Evolutionary conservation across 1,140 invertebrate species (phyloP).

Genomic region (Drosophila tropicalis): DNA sequence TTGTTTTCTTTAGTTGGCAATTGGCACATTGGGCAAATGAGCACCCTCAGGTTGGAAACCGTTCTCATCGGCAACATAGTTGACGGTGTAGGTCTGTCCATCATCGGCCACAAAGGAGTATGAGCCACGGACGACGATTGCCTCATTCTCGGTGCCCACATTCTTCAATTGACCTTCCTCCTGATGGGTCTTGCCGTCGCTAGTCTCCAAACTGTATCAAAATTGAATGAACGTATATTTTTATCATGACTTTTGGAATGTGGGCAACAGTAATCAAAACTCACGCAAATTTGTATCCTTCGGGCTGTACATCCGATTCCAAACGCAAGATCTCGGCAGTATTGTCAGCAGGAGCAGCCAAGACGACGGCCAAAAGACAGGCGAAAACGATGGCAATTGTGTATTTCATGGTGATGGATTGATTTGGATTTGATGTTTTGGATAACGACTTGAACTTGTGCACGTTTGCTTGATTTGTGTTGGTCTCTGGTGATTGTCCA

Average conservation of each 20-base stretch:
- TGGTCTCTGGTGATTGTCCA: slow-evolving; percentile 55
- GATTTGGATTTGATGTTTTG: slow-evolving; percentile 15
- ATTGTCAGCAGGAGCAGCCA: slow-evolving; percentile 63
- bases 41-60: slow-evolving; percentile 89
- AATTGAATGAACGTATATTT: background rate
- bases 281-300: slow-evolving; percentile 84
- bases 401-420: slow-evolving; percentile 63
- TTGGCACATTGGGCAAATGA: slow-evolving; percentile 85
- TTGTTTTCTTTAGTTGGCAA: slow-evolving; percentile 48
- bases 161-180: slow-evolving; percentile 71
- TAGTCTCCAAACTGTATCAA: slow-evolving; percentile 65
- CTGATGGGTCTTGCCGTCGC: slow-evolving; percentile 68
- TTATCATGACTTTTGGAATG: no score
- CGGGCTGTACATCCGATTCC: slow-evolving; percentile 84
- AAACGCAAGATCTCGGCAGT: slow-evolving; percentile 79
- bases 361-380: slow-evolving; percentile 64
- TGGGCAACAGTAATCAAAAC: slow-evolving; percentile 32
- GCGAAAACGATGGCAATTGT: slow-evolving; percentile 60
- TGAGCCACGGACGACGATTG: slow-evolving; percentile 85
- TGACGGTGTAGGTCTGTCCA: slow-evolving; percentile 87
- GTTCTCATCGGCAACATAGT: slow-evolving; percentile 90
- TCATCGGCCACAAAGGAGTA: slow-evolving; percentile 86
- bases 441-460: slow-evolving; percentile 49
- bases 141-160: slow-evolving; percentile 68
- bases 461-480: slow-evolving; percentile 63